Base-by-base conservation (phyloP, 2,113 vertebrate species). In the Mustela nigripes region DNA sequence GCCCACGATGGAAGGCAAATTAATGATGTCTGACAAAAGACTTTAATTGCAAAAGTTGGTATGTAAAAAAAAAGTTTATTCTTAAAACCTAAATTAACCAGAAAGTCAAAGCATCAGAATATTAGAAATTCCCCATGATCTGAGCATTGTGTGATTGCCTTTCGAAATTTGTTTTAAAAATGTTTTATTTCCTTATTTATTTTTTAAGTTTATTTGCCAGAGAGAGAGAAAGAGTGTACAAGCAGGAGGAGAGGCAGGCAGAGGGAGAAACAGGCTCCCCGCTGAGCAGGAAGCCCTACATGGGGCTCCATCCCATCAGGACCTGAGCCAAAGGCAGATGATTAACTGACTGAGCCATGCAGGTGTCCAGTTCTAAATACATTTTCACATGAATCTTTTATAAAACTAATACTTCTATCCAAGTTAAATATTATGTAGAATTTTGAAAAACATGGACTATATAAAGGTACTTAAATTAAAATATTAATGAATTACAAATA, bases 151-250 rank as follows among this genome's bases (percentile, higher is more conserved):
- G 60, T 60, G 19, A 78, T 73, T 62, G 8, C 21, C 60, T 94
- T 91, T 89, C 24, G 53, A 91, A 67, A 60, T 79, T 65, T 92
- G 11, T 91, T 96, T 95, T 39, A 82, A 92, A 71, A 78, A 94
- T 71, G 26, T 84, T 60, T 65, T 81, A 26, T 62, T 62, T 60
- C 58, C 22, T 24, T 62, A 26, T 62, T 62, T 62, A 26, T 26
- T 62, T 62, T 62, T 62, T 26, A 62, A 62, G 7, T 62, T 62
- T 62, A 26, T 62, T 62, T 62, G 24, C 60, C 22, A 62, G 60
- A 26, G 60, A 62, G 24, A 60, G 60, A 21, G 21, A 60, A 60
- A 60, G 58, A 24, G 58, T 62, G 24, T 62, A 26, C 24, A 62
- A 62, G 22, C 60, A 62, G 60, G 24, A 7, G 60, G 60, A 62